Conservation (phyloP, 1,140 invertebrate genomes). For the Luehdorfia chinensis region DNA sequence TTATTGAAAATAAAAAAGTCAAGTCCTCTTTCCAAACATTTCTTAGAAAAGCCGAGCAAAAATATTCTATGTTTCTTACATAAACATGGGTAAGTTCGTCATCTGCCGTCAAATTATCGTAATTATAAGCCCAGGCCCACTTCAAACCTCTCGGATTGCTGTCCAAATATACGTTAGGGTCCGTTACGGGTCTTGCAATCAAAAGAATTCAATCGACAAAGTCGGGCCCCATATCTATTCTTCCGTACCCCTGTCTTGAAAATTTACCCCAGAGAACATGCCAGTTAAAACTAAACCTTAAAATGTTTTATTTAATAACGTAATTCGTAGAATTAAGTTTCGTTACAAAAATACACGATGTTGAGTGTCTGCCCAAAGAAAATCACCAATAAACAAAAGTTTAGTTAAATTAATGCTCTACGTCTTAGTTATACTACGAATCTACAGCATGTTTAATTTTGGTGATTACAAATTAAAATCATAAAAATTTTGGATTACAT, state of each 20-base stretch:
- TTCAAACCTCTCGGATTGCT: conserved; percentile 71
- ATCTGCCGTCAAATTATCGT: conserved; percentile 73
- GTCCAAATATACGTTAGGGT: conserved; percentile 76
- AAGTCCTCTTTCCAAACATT: no score
- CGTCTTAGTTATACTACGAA: conserved; percentile 39
- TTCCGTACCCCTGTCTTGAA: conserved; percentile 56
- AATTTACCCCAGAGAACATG: conserved; percentile 9
- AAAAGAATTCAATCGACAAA: conserved; percentile 67
- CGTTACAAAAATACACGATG: conserved; percentile 39
- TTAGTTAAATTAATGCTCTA: conserved; percentile 67
- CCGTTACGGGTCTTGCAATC: conserved; percentile 67
- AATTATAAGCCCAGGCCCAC: conserved; percentile 71
- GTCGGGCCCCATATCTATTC: conserved; percentile 73
- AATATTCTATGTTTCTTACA: conserved; percentile 8
- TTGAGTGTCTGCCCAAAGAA: conserved; percentile 67
- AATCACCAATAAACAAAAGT: conserved; percentile 74
- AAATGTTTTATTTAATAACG: conserved; percentile 1
- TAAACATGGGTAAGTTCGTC: conserved; percentile 34
- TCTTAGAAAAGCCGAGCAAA: no score
- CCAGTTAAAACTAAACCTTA: conserved; percentile 23
- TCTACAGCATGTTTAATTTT: conserved; percentile 39
- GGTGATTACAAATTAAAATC: no score
- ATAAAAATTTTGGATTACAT: no score
- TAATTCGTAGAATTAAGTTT: background rate
- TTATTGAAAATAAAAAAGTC: no score